Conservation (phyloP, 1,140 invertebrate species). For the Carcinoscorpius rotundicauda region DNA sequence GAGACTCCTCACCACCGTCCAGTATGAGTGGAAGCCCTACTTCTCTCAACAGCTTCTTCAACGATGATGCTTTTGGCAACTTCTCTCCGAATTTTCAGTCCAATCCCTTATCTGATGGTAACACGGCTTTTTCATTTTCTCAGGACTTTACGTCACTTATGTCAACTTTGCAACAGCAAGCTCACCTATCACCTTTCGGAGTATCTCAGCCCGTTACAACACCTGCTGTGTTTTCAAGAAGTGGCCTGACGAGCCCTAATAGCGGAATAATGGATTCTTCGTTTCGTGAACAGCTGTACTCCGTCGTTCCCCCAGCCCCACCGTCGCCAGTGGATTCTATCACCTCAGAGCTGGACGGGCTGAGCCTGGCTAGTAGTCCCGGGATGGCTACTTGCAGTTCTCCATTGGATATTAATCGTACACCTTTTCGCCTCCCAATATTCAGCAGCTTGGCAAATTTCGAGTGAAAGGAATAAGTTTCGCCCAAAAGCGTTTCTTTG, state of each 20-base stretch:
- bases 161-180: constrained; percentile 3
- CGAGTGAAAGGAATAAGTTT: background rate
- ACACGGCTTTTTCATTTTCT: constrained; percentile 4
- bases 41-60: constrained; percentile 51
- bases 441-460: constrained; percentile 13
- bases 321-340: constrained; percentile 18
- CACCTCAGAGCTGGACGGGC: constrained; percentile 18
- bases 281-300: constrained; percentile 3
- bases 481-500: too few species aligned
- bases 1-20: constrained; percentile 33
- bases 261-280: background rate
- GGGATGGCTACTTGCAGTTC: background rate
- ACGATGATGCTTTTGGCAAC: constrained; percentile 43
- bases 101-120: background rate
- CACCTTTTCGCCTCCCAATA: constrained; percentile 13
- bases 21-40: constrained; percentile 47
- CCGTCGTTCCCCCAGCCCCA: background rate
- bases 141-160: background rate
- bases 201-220: background rate
- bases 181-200: background rate
- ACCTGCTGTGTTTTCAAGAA: background rate
- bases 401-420: constrained; percentile 6
- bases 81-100: constrained; percentile 14
- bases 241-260: background rate
- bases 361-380: background rate